phyloP scores from a whole-genome alignment of 2,888 invertebrate species.

The Ornithoptera alexandrae region DNA sequence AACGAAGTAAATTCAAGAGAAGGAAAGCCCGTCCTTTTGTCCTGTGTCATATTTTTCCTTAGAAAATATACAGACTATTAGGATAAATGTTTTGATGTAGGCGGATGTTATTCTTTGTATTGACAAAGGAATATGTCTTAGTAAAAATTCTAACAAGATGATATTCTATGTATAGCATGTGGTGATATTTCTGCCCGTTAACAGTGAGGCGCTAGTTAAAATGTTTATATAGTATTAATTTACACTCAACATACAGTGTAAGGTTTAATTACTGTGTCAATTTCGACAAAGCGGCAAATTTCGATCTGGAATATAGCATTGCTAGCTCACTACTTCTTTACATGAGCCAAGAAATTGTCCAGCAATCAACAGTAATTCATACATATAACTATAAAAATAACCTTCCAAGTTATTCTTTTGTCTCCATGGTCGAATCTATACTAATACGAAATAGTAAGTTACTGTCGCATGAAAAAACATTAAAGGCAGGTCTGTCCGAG shows the following conservation, averaged over 20 bases:
- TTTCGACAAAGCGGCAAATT: too few species aligned
- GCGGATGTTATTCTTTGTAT: neutral
- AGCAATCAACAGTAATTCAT: too few species aligned
- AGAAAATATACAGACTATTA: constrained; percentile 9
- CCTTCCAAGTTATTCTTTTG: neutral
- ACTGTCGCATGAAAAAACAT: neutral
- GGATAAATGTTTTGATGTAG: neutral
- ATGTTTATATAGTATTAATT: too few species aligned
- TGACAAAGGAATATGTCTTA: neutral
- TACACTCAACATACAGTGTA: too few species aligned
- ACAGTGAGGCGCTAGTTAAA: too few species aligned
- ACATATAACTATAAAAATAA: neutral
- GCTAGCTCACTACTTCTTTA: too few species aligned
- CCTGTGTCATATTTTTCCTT: constrained; percentile 1
- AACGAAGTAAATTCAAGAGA: constrained; percentile 10
- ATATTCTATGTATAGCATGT: neutral
- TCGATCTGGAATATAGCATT: too few species aligned
- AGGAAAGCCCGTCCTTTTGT: neutral
- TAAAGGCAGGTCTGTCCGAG: neutral
- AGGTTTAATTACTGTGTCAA: too few species aligned
- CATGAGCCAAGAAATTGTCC: too few species aligned
- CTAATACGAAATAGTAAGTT: neutral
- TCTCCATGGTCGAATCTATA: neutral
- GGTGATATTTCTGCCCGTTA: neutral
- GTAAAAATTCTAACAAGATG: neutral